Evolutionary conservation across 2,888 invertebrate genomes (phyloP), one percentile per base, ranked within the genome.

Genomic region (Lithodes maja): DNA sequence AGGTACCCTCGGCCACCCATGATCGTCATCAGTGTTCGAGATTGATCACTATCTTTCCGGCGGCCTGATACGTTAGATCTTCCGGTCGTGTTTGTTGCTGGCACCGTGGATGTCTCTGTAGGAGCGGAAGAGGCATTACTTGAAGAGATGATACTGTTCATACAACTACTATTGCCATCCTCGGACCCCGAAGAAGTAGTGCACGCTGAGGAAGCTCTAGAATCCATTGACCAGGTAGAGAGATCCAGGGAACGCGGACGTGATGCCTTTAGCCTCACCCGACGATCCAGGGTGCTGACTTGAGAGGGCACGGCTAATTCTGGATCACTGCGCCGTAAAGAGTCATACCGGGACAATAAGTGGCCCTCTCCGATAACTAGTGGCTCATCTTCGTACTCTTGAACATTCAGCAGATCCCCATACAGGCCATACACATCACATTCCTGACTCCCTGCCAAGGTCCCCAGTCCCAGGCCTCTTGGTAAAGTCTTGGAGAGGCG

Each of bases 1-100:
- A 97, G 96, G 93, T 98, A 98, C 2, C 98, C 98, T 12, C 97
- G 95, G 1, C 98, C 98, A 0, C 98, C 98, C 95, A 97, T 97
- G 84, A 98, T 94, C 0, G 97, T 97, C 77, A 98, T 95, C 53
- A 98, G 87, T 1, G 91, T 90, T 50, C 91, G 80, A 12, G 89
- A 87, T 53, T 87, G 86, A 33, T 90, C 90, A 17, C 53, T 84
- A 80, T 87, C 91, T 71, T 92, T 90, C 77, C 85, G 82, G 55
- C 86, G 82, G 15, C 69, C 75, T 79, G 77, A 52, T 55, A 69
- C 55, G 50, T 33, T 81, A 7, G 88, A 77, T 17, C 83, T 78
- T 33, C 74, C 79, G 7, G 55, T 74, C 3, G 88, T 83, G 53
- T 75, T 77, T 82, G 77, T 17, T 17, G 81, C 53, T 68, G 83